Evolutionary conservation across 1,140 invertebrate genomes (phyloP), one percentile per base, ranked within the genome.

Genomic region (Drosophila erecta): DNA sequence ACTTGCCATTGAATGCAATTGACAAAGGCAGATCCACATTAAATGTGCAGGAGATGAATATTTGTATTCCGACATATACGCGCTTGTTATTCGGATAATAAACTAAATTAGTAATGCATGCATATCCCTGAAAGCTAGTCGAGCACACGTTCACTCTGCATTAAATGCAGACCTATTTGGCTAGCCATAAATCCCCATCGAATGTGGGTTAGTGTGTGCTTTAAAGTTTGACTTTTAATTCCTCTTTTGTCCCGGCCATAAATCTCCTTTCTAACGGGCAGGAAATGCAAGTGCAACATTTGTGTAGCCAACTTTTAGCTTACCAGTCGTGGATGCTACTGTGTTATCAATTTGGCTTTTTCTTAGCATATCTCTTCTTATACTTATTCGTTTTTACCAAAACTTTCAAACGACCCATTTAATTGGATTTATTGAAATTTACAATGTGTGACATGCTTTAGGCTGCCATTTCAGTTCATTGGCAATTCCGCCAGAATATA

Each of bases 241-340:
- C 11, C 24, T 38, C 37, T 17, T 38, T 27, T 50, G 51, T 51
- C 59, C 44, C 35, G 53, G 60, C 46, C 60, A 66, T 76, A 76
- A 76, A 75, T 75, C 53, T 57, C 35, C 7, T n/a, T 14, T 27
- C 3, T 40, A n/a, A 8, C 54, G 38, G 27, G 7, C 12, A 40
- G 47, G 47, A 58, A 54, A 44, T 47, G 67, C 59, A 75, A 55
- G 46, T 66, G 72, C 72, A 64, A 64, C 72, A 81, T 86, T 74
- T 77, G 79, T 66, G 58, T 76, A 62, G 55, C 27, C 53, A 69
- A 78, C 59, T 61, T 78, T 61, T 53, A 70, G 57, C 56, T 44
- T 17, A 33, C 55, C 40, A 27, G 49, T 46, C 20, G 46, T 38
- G 56, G 27, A 17, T 59, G 69, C 24, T 15, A 15, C 12, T 35